Conservation (phyloP, 1,140 invertebrate species). For the Rhizoglyphus robini region DNA sequence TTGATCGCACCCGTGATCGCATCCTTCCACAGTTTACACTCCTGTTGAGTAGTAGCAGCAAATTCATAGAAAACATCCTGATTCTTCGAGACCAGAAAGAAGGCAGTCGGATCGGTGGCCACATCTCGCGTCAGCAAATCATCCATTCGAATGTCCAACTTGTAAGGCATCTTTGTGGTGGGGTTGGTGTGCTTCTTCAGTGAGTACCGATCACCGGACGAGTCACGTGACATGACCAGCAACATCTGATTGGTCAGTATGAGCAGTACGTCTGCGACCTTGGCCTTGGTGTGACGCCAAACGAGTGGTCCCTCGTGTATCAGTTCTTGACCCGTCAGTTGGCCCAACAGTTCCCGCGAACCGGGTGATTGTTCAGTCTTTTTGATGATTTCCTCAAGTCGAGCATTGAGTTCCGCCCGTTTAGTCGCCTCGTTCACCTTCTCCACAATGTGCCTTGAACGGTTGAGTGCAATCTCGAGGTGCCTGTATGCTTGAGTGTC, state of each 20-base stretch:
- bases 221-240: constrained; percentile 46
- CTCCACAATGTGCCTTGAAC: constrained; percentile 1
- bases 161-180: background rate
- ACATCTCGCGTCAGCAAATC: constrained; percentile 56
- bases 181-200: constrained; percentile 19
- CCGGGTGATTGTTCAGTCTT: constrained; percentile 45
- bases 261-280: constrained; percentile 68
- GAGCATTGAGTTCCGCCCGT: background rate
- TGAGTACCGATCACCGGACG: background rate
- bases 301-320: constrained; percentile 68
- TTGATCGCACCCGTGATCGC: background rate
- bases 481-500: constrained; percentile 1
- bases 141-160: constrained; percentile 44
- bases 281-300: constrained; percentile 53
- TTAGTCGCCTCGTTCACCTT: constrained; percentile 18
- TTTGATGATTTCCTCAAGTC: constrained; percentile 14
- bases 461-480: constrained; percentile 10
- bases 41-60: constrained; percentile 56
- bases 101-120: constrained; percentile 69
- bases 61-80: constrained; percentile 62
- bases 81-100: constrained; percentile 65
- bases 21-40: constrained; percentile 45
- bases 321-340: constrained; percentile 33
- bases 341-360: constrained; percentile 56
- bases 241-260: constrained; percentile 73